These are phyloP conservation scores for Nomada hirtipes DNA, from an alignment of 2,888 invertebrate genomes.

Conservation along the genomic window DNA sequence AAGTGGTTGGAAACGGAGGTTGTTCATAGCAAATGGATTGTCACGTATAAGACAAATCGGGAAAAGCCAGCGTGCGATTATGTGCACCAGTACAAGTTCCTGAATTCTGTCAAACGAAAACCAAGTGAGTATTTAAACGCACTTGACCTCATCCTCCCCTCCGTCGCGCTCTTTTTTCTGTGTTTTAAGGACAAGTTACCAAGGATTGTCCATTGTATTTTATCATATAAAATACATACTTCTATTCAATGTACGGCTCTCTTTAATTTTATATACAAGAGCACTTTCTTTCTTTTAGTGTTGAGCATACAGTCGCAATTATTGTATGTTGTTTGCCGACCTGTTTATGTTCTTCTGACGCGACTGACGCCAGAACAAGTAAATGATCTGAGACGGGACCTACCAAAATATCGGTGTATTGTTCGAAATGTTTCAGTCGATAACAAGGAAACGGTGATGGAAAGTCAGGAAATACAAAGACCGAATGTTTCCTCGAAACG, in stretches of 20 bases:
- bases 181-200: not conserved
- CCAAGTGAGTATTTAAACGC: conserved; percentile 74
- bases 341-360: conserved; percentile 84
- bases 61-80: conserved; percentile 73
- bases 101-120: conserved; percentile 75
- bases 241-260: too few relatives aligned
- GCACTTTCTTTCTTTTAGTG: conserved; percentile 68
- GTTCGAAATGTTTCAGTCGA: conserved; percentile 54
- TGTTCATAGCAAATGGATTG: conserved; percentile 78
- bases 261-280: conserved; percentile 11
- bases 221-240: conserved; percentile 8
- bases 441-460: conserved; percentile 32
- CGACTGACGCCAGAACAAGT: conserved; percentile 84
- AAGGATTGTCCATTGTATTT: not conserved
- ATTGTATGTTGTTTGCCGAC: conserved; percentile 85
- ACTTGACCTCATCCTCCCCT: not conserved
- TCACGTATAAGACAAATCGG: conserved; percentile 79
- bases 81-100: conserved; percentile 80
- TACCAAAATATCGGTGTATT: conserved; percentile 65
- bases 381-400: conserved; percentile 78
- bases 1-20: conserved; percentile 79
- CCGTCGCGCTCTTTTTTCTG: not conserved
- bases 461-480: conserved; percentile 28
- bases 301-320: conserved; percentile 84
- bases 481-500: conserved; percentile 57